Evolutionary conservation across 2,113 vertebrate genomes (phyloP), one percentile per base, ranked within the genome.

Genomic region (Sigmodon hispidus): DNA sequence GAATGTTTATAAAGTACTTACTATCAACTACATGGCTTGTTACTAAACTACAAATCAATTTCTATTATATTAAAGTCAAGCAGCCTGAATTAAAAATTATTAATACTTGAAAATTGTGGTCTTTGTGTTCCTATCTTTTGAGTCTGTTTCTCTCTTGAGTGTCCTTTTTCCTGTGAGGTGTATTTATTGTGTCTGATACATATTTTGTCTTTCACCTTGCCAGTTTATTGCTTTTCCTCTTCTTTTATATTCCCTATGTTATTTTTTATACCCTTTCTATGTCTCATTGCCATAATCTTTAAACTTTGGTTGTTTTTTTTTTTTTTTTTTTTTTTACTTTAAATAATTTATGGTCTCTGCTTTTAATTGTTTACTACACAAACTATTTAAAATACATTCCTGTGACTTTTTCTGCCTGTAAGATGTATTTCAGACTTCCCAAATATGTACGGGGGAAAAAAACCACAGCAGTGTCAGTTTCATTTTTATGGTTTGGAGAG

Each of bases 21-120:
- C 19, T 93, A 0, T 83, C 63, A 89, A 52, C 48, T 72, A 79
- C 57, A 55, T 87, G 11, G 8, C 89, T 96, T 77, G 3, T 70
- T 87, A 87, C 48, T 89, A 91, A 89, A 96, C 48, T 93, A 52
- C 21, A 94, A 91, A 96, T 24, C 3, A 69, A 13, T 76, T 80
- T 17, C 45, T 87, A 10, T 79, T 40, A 81, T 84, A 90, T 52
- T 63, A 89, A 94, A 90, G 24, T 52, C 36, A 57, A 83, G 72
- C 7, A 77, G 24, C 81, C 36, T 10, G 22, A 88, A 31, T 65
- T 88, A n/a, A 59, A 59, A 91, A 43, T 94, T 90, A 19, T 50
- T 89, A 59, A 48, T 83, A n/a, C 3, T 95, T 94, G 45, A 87
- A 84, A 75, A 40, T 75, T 36, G 84, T 45, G 34, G 45, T 87